Evolutionary conservation across 2,113 vertebrate genomes (phyloP).

Genomic region (Anas platyrhynchos): DNA sequence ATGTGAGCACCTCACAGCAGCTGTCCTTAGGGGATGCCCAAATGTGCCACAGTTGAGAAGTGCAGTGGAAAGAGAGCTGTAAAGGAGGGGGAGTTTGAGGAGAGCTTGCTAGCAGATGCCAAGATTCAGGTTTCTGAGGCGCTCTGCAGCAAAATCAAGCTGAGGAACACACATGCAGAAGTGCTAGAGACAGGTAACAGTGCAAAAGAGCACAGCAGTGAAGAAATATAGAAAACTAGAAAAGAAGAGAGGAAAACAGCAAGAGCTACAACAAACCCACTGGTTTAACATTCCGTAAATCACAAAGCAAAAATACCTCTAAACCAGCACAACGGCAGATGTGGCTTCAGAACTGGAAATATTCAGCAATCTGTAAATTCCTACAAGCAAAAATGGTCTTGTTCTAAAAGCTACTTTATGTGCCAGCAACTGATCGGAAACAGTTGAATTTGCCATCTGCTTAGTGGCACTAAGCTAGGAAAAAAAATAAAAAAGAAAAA

Average conservation of each 20-base stretch:
- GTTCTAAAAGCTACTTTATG: background rate
- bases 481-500: background rate
- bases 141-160: background rate
- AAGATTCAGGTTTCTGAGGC: background rate
- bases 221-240: background rate
- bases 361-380: conserved; percentile 13
- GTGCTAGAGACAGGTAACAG: background rate
- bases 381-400: background rate
- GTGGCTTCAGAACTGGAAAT: background rate
- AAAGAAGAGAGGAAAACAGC: background rate
- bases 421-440: background rate
- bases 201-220: background rate
- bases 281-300: background rate
- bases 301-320: background rate
- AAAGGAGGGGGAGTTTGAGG: background rate
- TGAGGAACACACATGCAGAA: background rate
- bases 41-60: background rate
- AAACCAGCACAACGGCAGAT: background rate
- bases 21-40: background rate
- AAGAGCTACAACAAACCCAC: background rate
- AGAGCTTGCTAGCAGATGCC: background rate
- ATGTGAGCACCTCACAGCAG: background rate
- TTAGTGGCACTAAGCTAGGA: background rate
- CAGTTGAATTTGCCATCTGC: conserved; percentile 38
- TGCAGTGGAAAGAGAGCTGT: background rate